Evolutionary conservation across 2,888 invertebrate genomes (phyloP), one percentile per base, ranked within the genome.

Genomic region (Agrotis exclamationis): DNA sequence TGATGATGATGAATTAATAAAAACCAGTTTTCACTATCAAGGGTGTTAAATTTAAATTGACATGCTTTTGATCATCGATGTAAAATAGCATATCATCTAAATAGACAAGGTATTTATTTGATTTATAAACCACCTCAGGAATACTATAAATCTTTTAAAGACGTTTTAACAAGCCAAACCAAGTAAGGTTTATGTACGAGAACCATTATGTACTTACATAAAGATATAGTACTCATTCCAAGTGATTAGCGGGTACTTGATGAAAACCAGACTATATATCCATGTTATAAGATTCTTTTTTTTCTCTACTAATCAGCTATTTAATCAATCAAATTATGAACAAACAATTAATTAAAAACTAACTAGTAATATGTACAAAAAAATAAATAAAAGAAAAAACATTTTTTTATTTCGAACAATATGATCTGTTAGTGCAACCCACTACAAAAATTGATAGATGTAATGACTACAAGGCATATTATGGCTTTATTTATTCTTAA

Each of bases 401-500:
- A n/a, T n/a, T 4, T 50, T 14, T 20, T 6, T 33, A 3, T 16
- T 50, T 24, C 7, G 7, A 47, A 39, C 39, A 78, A 72, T 73
- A 79, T 73, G 51, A 58, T 53, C 57, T 48, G 5, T 48, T 53
- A 20, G 54, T 82, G 68, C 80, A 82, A 70, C n/a, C 70, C 65
- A 64, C 53, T 63, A 54, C 18, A 66, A 59, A 39, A 64, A 72
- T 64, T 51, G 54, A 75, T 73, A 74, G 53, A 72, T 62, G 77
- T 89, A 89, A 88, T 89, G 89, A 92, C 92, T 93, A 93, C 83
- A 93, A 93, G 94, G 94, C 93, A 93, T 88, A 80, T 86, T 89
- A 93, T 93, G 93, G 93, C 93, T 85, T 90, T 82, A 76, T 76
- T 88, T 87, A 87, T 39, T 22, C 28, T 28, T 67, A 82, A 76